Evolutionary conservation across 2,797 vertebrate genomes (phyloP).

Genomic region (Nannoperca australis): DNA sequence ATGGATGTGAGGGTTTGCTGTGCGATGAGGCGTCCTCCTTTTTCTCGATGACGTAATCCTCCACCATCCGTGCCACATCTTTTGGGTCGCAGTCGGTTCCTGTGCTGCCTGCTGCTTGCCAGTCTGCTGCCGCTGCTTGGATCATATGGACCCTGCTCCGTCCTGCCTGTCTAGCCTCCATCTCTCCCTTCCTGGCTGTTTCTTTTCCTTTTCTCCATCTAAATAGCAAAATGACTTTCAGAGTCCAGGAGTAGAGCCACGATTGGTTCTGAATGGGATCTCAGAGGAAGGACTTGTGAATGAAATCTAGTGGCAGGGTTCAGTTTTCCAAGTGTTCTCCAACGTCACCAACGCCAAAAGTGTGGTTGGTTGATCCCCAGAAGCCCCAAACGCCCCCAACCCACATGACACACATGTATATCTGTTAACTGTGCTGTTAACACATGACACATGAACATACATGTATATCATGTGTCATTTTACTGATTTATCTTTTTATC

Average conservation of each 20-base stretch:
- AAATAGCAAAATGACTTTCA: slow-evolving; percentile 3
- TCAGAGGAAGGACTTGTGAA: slow-evolving; percentile 33
- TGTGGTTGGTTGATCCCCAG: neutral
- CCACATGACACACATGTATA: neutral
- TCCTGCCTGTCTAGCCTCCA: slow-evolving; percentile 41
- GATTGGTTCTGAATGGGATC: slow-evolving; percentile 22
- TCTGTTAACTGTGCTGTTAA: too few species aligned
- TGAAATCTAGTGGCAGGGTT: slow-evolving; percentile 32
- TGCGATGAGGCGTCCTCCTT: slow-evolving; percentile 76
- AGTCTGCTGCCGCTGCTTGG: slow-evolving; percentile 63
- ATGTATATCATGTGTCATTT: slow-evolving; percentile 1
- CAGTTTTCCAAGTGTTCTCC: slow-evolving; percentile 3
- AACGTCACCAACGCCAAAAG: neutral
- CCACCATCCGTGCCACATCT: slow-evolving; percentile 79
- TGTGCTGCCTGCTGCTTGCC: slow-evolving; percentile 68
- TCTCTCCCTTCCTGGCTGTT: neutral
- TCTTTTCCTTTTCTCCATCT: neutral
- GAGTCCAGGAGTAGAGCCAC: slow-evolving; percentile 2
- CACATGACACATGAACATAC: too few species aligned
- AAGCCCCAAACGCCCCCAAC: too few species aligned
- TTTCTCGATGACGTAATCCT: slow-evolving; percentile 82
- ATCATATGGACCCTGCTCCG: slow-evolving; percentile 68
- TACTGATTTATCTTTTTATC: neutral
- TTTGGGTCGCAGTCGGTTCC: slow-evolving; percentile 79
- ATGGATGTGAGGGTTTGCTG: slow-evolving; percentile 59